Evolutionary conservation across 2,888 invertebrate genomes (phyloP), one percentile per base, ranked within the genome.

Genomic region (Stictocephala bisonia): DNA sequence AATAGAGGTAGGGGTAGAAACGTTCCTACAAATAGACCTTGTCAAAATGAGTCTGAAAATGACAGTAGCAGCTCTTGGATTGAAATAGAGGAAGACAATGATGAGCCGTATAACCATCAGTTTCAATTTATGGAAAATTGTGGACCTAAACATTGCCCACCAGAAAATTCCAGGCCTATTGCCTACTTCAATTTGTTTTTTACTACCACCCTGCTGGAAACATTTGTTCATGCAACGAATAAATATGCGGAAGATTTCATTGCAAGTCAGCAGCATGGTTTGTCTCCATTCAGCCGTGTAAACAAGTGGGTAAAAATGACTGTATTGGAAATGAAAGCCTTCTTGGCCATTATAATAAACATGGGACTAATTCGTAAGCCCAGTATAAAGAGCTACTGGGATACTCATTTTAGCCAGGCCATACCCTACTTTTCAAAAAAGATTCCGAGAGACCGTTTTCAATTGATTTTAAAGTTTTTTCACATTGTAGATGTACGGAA

Each of bases 121-220:
- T 69, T 69, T 18, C 35, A 53, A 20, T 53, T 22, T 53, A 56
- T 41, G 15, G 70, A 70, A 41, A 13, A 56, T 7, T 18, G 40
- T 56, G 56, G 70, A 27, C 67, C 56, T 9, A 72, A 67, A 67
- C 67, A 22, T 66, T 51, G 53, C 27, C 51, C 72, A 22, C 51
- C 64, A 18, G 20, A n/a, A 13, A 20, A 72, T 51, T 72, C 51
- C 48, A 40, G 27, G 3, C 66, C 50, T 20, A 41, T 71, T 15
- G n/a, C 18, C 18, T 72, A 72, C 51, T 72, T 72, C 40, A 48
- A 72, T 64, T 50, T 72, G 20, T 72, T 72, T 15, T 66, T 72
- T 29, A 66, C 26, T 13, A 20, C 20, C 15, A 27, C 31, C 9
- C n/a, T 71, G n/a, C 24, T 69, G 35, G n/a, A 40, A 58, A 51